phyloP scores from a whole-genome alignment of 1,140 invertebrate genomes.

The Parasteatoda tepidariorum region DNA sequence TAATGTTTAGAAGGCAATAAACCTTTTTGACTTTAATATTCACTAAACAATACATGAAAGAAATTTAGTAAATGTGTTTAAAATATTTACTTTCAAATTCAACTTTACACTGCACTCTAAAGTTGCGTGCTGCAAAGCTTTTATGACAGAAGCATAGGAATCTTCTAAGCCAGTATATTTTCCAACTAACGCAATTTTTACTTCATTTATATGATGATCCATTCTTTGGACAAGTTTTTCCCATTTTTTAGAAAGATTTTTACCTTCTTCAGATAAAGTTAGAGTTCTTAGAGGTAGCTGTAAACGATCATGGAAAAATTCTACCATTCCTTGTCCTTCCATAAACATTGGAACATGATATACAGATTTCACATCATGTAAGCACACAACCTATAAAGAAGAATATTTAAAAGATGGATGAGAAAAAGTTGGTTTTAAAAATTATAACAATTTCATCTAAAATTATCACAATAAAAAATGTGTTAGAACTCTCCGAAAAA shows the following conservation, averaged over 20 bases:
- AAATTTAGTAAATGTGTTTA: too few species aligned
- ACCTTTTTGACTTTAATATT: too few species aligned
- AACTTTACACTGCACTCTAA: slow-evolving; percentile 86
- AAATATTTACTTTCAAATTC: slow-evolving; percentile 75
- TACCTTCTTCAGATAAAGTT: not conserved
- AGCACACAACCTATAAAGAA: slow-evolving; percentile 83
- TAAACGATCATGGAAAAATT: slow-evolving; percentile 86
- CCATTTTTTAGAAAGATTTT: slow-evolving; percentile 81
- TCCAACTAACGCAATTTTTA: slow-evolving; percentile 96
- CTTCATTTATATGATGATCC: slow-evolving; percentile 82
- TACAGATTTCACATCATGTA: slow-evolving; percentile 93
- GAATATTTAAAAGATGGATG: not conserved
- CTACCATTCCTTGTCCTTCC: slow-evolving; percentile 87
- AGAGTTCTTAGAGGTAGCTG: slow-evolving; percentile 75
- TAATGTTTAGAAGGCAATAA: too few species aligned
- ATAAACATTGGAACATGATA: slow-evolving; percentile 96
- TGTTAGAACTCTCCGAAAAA: not conserved
- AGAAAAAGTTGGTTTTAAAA: not conserved
- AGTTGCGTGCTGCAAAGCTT: slow-evolving; percentile 93
- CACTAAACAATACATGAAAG: too few species aligned
- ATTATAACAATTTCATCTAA: not conserved
- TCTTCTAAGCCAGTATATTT: slow-evolving; percentile 98
- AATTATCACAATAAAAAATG: too few species aligned
- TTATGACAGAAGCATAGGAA: slow-evolving; percentile 95
- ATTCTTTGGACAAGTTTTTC: slow-evolving; percentile 85